phyloP scores from a whole-genome alignment of 2,113 vertebrate genomes.

The Labrus mixtus region DNA sequence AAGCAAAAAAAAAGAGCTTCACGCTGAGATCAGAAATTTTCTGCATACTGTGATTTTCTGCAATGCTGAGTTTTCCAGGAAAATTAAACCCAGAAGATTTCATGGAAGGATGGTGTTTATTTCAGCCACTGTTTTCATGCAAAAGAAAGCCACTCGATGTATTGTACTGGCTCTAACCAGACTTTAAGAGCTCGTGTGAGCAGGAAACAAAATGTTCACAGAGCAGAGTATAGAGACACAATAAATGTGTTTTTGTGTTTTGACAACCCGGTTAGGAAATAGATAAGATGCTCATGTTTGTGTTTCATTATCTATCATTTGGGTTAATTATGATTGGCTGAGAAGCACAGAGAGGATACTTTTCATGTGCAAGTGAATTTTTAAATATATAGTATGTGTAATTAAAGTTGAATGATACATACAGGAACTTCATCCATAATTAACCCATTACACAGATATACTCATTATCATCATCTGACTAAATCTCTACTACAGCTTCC shows the following conservation, averaged over 20 bases:
- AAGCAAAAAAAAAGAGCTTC: neutral
- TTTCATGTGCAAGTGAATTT: neutral
- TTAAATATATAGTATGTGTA: neutral
- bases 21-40: neutral
- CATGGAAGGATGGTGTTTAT: constrained; percentile 8
- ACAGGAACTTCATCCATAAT: neutral
- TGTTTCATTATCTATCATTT: neutral
- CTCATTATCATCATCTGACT: neutral
- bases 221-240: neutral
- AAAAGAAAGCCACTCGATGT: neutral
- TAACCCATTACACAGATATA: neutral
- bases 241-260: neutral
- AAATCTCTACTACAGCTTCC: neutral
- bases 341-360: neutral
- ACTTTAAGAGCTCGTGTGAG: neutral
- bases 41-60: neutral
- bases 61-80: neutral
- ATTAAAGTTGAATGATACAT: neutral
- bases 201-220: too few species aligned
- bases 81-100: neutral
- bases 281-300: neutral
- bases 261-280: neutral
- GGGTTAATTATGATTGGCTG: neutral
- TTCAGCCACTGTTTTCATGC: constrained; percentile 9
- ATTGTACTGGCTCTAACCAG: neutral